Evolutionary conservation across 1,140 invertebrate species (phyloP).

Genomic region (Helicoverpa zea): DNA sequence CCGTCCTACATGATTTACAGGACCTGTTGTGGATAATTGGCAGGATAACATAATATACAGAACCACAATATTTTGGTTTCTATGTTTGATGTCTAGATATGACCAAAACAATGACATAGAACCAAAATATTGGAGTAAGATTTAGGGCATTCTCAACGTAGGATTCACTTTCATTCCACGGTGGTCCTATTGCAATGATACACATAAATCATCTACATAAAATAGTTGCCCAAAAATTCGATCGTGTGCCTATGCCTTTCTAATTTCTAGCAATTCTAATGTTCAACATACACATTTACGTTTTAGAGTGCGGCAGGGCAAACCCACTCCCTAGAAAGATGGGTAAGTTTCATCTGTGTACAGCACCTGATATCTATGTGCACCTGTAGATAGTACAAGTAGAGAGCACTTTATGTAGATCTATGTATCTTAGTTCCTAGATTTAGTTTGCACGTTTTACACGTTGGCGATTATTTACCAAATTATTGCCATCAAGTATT

Average conservation of each 20-base stretch:
- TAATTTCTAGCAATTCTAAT: slow-evolving; percentile 43
- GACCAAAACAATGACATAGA: too few relatives aligned
- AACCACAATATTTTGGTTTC: too few relatives aligned
- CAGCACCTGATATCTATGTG: slow-evolving; percentile 11
- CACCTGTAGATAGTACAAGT: slow-evolving; percentile 1
- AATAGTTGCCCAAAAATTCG: background rate
- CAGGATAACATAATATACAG: too few relatives aligned
- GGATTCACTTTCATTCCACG: too few relatives aligned
- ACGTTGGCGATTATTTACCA: background rate
- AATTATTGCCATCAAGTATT: background rate
- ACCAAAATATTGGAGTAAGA: too few relatives aligned
- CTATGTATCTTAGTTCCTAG: background rate
- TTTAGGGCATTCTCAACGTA: too few relatives aligned
- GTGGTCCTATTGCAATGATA: too few relatives aligned
- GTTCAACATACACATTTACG: slow-evolving; percentile 66
- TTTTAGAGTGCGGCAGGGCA: slow-evolving; percentile 84
- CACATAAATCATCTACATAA: background rate
- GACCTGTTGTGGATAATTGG: too few relatives aligned
- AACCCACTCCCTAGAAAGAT: slow-evolving; percentile 83
- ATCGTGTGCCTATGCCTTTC: slow-evolving; percentile 9
- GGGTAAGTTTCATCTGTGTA: slow-evolving; percentile 71
- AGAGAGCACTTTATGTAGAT: slow-evolving; percentile 3
- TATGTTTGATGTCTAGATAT: too few relatives aligned
- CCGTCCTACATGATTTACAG: background rate
- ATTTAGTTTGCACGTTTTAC: background rate